phyloP scores from a whole-genome alignment of 2,113 vertebrate species.

The Tauraco erythrolophus region DNA sequence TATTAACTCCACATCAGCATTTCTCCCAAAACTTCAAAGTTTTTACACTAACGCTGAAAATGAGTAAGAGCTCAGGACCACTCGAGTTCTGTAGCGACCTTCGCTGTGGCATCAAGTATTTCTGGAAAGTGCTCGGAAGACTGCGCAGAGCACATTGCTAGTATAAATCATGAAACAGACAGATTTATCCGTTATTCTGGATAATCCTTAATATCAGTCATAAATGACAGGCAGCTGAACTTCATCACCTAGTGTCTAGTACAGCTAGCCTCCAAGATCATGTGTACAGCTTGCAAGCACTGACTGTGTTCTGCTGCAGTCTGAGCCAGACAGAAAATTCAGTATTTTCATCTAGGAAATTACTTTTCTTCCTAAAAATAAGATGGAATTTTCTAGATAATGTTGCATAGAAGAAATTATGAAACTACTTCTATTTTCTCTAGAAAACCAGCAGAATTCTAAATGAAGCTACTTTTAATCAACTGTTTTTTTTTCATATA shows the following conservation, averaged over 20 bases:
- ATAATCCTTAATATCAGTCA: background rate
- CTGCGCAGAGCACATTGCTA: background rate
- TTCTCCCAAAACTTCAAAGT: background rate
- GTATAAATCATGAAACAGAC: background rate
- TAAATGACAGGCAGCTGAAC: background rate
- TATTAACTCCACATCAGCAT: background rate
- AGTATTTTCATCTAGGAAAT: background rate
- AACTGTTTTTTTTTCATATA: background rate
- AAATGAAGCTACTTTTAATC: background rate
- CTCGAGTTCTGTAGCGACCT: background rate
- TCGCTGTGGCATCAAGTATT: background rate
- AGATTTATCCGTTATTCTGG: background rate
- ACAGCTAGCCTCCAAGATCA: background rate
- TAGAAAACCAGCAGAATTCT: background rate
- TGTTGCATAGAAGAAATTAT: background rate
- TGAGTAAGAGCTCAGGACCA: background rate
- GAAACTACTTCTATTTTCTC: background rate
- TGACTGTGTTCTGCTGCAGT: background rate
- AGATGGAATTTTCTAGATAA: background rate
- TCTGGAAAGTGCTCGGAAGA: background rate
- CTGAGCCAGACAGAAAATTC: background rate
- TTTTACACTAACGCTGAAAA: background rate
- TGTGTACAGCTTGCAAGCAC: background rate
- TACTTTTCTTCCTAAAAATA: background rate
- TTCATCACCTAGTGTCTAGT: background rate